phyloP scores from a whole-genome alignment of 2,113 vertebrate species.

The Athene cunicularia region DNA sequence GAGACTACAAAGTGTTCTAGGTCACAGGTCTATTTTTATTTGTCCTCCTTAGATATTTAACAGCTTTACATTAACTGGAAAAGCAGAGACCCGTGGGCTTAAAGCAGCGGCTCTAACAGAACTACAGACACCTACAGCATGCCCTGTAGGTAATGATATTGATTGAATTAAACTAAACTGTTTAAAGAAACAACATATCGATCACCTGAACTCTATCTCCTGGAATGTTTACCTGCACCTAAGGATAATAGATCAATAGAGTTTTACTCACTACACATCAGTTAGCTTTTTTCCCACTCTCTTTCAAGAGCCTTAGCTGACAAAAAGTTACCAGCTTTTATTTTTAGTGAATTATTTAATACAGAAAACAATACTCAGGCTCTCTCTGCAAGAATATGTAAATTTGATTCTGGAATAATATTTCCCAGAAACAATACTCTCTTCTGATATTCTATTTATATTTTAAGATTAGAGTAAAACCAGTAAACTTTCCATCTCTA shows the following conservation, averaged over 20 bases:
- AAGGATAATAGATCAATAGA: neutral
- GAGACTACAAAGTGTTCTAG: constrained; percentile 73
- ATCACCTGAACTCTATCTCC: neutral
- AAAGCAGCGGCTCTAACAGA: rapidly evolving
- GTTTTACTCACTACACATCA: neutral
- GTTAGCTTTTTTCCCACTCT: rapidly evolving
- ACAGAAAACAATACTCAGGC: neutral
- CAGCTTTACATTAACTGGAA: constrained; percentile 57
- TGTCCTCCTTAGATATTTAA: constrained; percentile 61
- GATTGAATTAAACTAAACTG: constrained; percentile 5
- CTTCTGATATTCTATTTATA: neutral
- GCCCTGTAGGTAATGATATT: neutral
- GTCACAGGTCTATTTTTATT: constrained; percentile 78
- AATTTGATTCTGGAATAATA: neutral
- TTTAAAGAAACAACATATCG: constrained; percentile 33
- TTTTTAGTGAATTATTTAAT: neutral
- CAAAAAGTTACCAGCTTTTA: neutral
- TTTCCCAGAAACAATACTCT: neutral
- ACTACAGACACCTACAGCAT: neutral
- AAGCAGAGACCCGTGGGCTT: neutral
- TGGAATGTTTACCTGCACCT: neutral
- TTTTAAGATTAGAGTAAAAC: neutral
- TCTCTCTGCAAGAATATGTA: neutral
- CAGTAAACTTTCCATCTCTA: neutral
- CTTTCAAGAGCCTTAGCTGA: neutral